These are phyloP conservation scores for Cynaeus angustus DNA, from an alignment of 2,888 invertebrate species.

Conservation along the genomic window DNA sequence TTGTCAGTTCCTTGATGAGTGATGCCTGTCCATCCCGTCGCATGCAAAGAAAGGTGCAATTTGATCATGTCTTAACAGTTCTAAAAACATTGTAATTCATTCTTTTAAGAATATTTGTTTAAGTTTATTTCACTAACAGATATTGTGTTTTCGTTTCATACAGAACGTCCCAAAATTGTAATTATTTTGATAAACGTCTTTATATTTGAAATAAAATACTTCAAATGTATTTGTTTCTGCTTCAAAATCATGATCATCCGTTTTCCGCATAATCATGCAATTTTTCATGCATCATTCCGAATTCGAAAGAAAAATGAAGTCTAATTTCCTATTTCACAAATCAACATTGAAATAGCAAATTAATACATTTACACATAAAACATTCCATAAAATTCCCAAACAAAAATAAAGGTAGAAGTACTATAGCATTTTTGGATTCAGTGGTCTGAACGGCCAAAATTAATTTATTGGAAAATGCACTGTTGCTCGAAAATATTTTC, in stretches of 20 bases:
- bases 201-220: conserved; percentile 47
- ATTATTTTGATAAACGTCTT: conserved; percentile 42
- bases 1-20: conserved; percentile 28
- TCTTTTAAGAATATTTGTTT: conserved; percentile 36
- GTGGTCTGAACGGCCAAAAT: no score
- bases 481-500: no score
- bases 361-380: no score
- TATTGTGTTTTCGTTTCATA: conserved; percentile 21
- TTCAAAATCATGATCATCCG: background rate
- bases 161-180: conserved; percentile 33
- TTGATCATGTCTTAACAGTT: conserved; percentile 4
- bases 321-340: no score
- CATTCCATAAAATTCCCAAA: no score
- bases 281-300: no score
- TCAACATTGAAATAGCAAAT: no score
- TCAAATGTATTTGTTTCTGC: conserved; percentile 30
- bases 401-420: no score
- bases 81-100: conserved; percentile 17
- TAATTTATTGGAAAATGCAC: no score
- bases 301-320: no score
- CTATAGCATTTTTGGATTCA: no score
- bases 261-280: background rate
- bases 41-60: conserved; percentile 20
- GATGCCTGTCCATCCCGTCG: conserved; percentile 15
- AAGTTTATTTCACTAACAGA: conserved; percentile 12